These are phyloP conservation scores for Pentalonia nigronervosa DNA, from an alignment of 1,140 invertebrate genomes.

Conservation along the genomic window DNA sequence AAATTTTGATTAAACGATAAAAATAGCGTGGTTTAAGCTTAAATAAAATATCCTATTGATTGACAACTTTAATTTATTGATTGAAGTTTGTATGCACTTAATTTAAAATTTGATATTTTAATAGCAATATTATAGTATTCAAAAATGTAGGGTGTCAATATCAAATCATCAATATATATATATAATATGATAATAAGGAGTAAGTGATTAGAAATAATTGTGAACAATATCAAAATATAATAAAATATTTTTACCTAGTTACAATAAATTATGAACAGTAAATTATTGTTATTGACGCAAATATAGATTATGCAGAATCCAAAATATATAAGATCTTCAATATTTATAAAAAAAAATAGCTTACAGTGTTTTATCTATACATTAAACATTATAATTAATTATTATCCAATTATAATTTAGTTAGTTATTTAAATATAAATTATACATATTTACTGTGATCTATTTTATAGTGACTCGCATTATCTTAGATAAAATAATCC, in stretches of 20 bases:
- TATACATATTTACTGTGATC: background rate
- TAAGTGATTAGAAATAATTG: no score
- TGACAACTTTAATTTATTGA: no score
- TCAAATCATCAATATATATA: no score
- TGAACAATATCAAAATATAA: background rate
- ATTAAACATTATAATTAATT: background rate
- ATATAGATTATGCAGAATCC: background rate
- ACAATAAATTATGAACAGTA: background rate
- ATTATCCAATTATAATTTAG: background rate
- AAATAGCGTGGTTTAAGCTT: no score
- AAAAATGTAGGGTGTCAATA: background rate
- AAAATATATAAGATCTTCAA: background rate
- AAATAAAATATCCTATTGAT: no score
- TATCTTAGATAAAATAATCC: conserved; percentile 87
- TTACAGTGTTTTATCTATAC: background rate
- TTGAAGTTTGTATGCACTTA: no score
- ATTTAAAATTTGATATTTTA: background rate
- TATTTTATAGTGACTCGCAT: conserved; percentile 73
- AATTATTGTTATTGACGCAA: background rate
- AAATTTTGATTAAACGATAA: no score
- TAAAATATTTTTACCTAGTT: background rate
- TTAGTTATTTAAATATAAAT: background rate
- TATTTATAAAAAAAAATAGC: no score
- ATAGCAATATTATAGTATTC: no score
- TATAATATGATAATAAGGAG: no score